phyloP scores from a whole-genome alignment of 1,140 invertebrate species.

The Vanessa tameamea region DNA sequence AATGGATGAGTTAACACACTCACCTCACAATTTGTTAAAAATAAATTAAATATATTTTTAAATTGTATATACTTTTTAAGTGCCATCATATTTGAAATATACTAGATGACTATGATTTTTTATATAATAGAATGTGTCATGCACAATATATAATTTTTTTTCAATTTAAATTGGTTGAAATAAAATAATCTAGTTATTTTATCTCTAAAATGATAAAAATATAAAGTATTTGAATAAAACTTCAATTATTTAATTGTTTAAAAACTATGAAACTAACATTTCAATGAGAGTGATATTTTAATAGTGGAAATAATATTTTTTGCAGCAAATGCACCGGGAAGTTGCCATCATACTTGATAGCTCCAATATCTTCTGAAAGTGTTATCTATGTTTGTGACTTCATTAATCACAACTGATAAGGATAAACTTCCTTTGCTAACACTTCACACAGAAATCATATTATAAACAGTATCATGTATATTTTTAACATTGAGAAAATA shows the following conservation, averaged over 20 bases:
- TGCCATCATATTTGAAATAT: too few relatives aligned
- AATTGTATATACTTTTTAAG: background rate
- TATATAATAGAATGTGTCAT: too few relatives aligned
- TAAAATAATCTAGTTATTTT: too few relatives aligned
- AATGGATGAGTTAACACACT: constrained; percentile 23
- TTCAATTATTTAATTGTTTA: too few relatives aligned
- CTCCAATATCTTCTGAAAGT: constrained; percentile 36
- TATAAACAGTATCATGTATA: background rate
- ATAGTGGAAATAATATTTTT: background rate
- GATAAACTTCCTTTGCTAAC: constrained; percentile 46
- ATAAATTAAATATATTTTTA: background rate
- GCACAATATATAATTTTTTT: too few relatives aligned
- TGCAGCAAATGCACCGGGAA: constrained; percentile 35
- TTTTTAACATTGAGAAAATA: background rate
- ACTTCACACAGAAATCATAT: background rate
- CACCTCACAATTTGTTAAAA: background rate
- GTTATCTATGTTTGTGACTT: constrained; percentile 47
- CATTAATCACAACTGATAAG: constrained; percentile 48
- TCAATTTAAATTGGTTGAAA: too few relatives aligned
- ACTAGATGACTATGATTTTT: too few relatives aligned
- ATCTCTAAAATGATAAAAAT: too few relatives aligned
- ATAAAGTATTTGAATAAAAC: too few relatives aligned
- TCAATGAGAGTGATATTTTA: background rate
- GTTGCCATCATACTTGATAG: constrained; percentile 35
- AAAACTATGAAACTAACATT: too few relatives aligned